These are phyloP conservation scores for Drosophila siamana DNA, from an alignment of 2,888 invertebrate genomes.

Conservation along the genomic window DNA sequence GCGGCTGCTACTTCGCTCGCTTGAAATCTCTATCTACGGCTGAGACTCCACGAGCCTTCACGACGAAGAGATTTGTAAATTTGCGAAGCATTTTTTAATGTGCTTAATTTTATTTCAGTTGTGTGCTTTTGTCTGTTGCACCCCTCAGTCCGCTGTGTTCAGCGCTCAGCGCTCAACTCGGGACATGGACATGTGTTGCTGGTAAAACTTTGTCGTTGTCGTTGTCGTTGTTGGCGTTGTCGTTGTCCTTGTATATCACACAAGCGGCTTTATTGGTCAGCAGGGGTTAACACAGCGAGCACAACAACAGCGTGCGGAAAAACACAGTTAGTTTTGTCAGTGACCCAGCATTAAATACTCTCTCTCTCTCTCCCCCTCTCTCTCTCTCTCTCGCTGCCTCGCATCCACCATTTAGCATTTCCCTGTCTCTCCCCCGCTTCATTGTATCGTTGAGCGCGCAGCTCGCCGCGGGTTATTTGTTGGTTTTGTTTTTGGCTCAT, in stretches of 20 bases:
- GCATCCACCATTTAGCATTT: constrained; percentile 51
- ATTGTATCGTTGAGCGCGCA: constrained; percentile 40
- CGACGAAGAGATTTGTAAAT: constrained; percentile 75
- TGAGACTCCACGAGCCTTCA: neutral
- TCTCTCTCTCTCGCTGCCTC: neutral
- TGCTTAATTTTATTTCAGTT: constrained; percentile 75
- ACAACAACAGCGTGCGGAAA: constrained; percentile 24
- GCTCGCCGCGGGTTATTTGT: constrained; percentile 73
- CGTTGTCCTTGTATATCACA: constrained; percentile 67
- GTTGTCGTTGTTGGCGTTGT: constrained; percentile 65
- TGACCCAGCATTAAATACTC: constrained; percentile 70
- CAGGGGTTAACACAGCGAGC: constrained; percentile 66
- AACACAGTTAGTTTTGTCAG: constrained; percentile 70
- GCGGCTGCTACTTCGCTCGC: neutral
- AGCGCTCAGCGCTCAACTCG: constrained; percentile 6
- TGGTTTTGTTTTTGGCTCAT: constrained; percentile 52
- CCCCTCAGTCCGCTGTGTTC: constrained; percentile 2
- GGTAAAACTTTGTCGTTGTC: constrained; percentile 68
- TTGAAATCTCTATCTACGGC: constrained; percentile 18
- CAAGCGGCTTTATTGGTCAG: constrained; percentile 81
- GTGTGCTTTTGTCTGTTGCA: constrained; percentile 30
- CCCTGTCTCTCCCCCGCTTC: neutral
- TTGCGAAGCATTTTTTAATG: constrained; percentile 81
- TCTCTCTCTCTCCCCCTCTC: constrained; percentile 18
- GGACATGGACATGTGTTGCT: constrained; percentile 66